Conservation (phyloP, 2,113 vertebrate genomes). For the Clarias magur region DNA sequence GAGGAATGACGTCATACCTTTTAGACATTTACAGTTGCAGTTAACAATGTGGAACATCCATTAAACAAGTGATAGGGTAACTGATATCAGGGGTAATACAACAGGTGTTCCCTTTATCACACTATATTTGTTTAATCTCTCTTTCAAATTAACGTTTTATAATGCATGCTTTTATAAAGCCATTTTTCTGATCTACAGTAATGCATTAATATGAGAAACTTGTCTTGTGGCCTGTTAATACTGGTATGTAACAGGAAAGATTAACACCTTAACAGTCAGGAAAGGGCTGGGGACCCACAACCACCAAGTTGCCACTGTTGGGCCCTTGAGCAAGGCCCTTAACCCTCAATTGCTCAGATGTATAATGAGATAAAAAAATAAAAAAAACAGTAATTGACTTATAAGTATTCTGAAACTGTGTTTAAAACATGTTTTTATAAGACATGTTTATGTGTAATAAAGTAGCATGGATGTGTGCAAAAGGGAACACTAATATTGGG, state of each 20-base stretch:
- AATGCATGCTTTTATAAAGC: neutral
- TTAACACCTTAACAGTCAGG: neutral
- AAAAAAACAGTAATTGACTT: neutral
- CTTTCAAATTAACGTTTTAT: neutral
- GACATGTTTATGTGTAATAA: neutral
- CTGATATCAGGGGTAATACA: neutral
- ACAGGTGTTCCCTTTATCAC: neutral
- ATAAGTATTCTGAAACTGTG: neutral
- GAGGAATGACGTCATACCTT: neutral
- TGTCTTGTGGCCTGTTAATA: neutral
- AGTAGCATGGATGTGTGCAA: neutral
- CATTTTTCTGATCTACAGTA: neutral
- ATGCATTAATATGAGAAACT: neutral
- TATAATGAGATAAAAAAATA: no score
- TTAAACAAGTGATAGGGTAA: neutral
- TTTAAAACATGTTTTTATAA: neutral
- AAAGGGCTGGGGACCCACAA: no score
- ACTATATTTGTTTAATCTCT: neutral
- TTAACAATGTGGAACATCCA: neutral
- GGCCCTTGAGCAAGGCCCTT: no score
- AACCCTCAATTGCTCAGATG: no score
- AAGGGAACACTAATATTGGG: constrained; percentile 15
- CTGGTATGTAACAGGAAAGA: neutral
- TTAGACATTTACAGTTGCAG: neutral
- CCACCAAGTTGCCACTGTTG: no score